Percentiles rank a stretch among this genome's conserved stretches.
Conservation (phyloP, 2,797 vertebrate genomes). For the Scyliorhinus canicula region DNA sequence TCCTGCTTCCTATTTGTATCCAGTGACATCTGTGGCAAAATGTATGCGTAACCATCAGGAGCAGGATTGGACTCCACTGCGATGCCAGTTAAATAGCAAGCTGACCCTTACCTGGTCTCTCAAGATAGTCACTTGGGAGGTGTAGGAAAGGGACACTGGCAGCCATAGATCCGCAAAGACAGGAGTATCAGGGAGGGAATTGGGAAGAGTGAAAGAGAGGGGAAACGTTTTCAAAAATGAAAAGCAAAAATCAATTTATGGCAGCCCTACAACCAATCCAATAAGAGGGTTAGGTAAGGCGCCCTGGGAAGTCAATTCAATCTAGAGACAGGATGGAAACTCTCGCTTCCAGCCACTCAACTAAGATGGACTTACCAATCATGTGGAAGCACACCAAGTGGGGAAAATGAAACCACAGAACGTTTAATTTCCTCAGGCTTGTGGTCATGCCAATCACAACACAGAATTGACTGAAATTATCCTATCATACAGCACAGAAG, state of each 20-base stretch:
- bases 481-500: neutral
- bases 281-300: neutral
- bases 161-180: neutral
- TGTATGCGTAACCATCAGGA: neutral
- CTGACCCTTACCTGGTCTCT: neutral
- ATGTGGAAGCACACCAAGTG: neutral
- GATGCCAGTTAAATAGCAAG: neutral
- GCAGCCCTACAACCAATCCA: neutral
- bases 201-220: neutral
- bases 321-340: neutral
- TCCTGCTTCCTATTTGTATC: neutral
- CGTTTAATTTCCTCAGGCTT: neutral
- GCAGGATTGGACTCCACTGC: neutral
- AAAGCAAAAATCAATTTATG: neutral
- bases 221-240: too few relatives aligned
- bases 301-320: neutral
- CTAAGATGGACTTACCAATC: neutral
- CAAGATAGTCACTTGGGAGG: neutral
- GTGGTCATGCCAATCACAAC: neutral
- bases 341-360: neutral
- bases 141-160: neutral
- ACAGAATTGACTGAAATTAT: neutral
- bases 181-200: neutral
- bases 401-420: neutral
- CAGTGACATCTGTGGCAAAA: neutral